Evolutionary conservation across 2,888 invertebrate genomes (phyloP).

Genomic region (Melipona beecheii): DNA sequence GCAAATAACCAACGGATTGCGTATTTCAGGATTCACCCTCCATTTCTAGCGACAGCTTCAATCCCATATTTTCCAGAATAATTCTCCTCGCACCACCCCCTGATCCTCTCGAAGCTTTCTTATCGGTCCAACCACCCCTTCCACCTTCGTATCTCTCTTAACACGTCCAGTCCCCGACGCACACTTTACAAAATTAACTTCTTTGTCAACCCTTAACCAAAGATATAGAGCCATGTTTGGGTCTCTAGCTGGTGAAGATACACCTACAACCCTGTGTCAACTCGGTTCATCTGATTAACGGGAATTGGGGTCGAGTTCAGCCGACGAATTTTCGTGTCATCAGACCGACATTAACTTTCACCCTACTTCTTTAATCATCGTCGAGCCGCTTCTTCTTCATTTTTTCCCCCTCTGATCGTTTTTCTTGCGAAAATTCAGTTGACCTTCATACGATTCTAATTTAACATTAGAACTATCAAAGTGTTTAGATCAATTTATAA

Average conservation of each 20-base stretch:
- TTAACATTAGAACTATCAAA: no score
- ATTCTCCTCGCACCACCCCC: not conserved
- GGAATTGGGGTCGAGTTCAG: conserved; percentile 31
- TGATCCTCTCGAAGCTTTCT: not conserved
- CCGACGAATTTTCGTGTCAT: conserved; percentile 22
- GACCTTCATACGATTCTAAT: no score
- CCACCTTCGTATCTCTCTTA: conserved; percentile 64
- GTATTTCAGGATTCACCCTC: conserved; percentile 48
- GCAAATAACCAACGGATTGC: conserved; percentile 30
- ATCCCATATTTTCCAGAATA: conserved; percentile 61
- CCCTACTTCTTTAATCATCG: not conserved
- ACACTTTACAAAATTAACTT: conserved; percentile 78
- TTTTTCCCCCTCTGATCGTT: not conserved
- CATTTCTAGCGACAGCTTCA: conserved; percentile 36
- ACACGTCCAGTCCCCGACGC: conserved; percentile 73
- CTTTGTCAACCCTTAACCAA: conserved; percentile 76
- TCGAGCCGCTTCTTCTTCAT: not conserved
- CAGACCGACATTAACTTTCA: not conserved
- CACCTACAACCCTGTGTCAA: conserved; percentile 5
- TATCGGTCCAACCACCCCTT: conserved; percentile 15
- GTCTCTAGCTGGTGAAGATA: conserved; percentile 31
- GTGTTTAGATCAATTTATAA: no score
- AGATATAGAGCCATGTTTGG: conserved; percentile 43
- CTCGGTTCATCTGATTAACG: conserved; percentile 23
- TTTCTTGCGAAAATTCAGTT: not conserved